A percentile compares a stretch with the other conserved stretches of the same genome.
Conservation (phyloP, 2,113 vertebrate genomes). For the Thunnus thynnus region DNA sequence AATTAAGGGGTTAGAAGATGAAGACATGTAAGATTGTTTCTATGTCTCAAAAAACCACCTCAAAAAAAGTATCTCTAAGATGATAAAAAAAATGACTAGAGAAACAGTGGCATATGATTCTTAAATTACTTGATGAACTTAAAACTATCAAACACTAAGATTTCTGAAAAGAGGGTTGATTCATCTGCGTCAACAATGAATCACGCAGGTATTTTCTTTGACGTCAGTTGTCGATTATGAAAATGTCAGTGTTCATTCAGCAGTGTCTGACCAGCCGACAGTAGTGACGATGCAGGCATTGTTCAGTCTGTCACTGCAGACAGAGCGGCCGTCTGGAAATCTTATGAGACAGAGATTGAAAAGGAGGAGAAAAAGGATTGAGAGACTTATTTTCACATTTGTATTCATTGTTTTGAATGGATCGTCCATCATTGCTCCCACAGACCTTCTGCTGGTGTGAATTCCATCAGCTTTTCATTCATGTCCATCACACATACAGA, state of each 20-base stretch:
- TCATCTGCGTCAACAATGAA: neutral
- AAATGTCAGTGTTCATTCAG: constrained; percentile 31
- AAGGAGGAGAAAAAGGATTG: constrained; percentile 22
- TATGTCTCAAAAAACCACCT: too few species aligned
- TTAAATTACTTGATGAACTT: neutral
- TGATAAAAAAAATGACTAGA: neutral
- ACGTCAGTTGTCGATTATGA: constrained; percentile 7
- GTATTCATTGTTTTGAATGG: constrained; percentile 71
- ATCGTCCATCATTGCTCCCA: constrained; percentile 35
- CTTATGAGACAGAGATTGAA: constrained; percentile 41
- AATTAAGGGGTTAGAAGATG: too few species aligned
- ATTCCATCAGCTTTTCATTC: constrained; percentile 58
- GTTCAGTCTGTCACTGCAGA: neutral
- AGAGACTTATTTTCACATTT: constrained; percentile 59
- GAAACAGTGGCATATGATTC: neutral
- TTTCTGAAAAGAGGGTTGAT: neutral
- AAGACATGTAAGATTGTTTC: too few species aligned
- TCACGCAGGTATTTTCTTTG: neutral
- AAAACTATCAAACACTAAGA: neutral
- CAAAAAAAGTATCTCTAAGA: neutral
- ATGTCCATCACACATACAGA: constrained; percentile 36
- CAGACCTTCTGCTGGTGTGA: constrained; percentile 45
- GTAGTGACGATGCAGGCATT: neutral
- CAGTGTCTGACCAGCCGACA: neutral
- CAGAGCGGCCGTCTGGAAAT: constrained; percentile 40